Percentiles rank a stretch among this genome's conserved stretches.
These are phyloP conservation scores for Panzeria rudis DNA, from an alignment of 2,888 invertebrate genomes.

Conservation along the genomic window DNA sequence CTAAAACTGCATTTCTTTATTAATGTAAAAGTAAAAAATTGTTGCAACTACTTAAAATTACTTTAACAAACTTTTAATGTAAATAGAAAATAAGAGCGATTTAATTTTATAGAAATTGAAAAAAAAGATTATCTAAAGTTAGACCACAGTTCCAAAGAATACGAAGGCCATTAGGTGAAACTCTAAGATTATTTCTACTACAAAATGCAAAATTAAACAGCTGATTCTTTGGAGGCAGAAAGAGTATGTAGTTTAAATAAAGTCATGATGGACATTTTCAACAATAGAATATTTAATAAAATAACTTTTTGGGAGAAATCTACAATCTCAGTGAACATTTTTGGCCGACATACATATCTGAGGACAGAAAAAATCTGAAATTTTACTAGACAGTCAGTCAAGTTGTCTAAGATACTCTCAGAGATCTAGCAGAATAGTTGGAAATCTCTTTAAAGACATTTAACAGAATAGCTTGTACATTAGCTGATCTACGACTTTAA, in stretches of 20 bases:
- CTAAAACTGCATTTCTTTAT: constrained; percentile 16
- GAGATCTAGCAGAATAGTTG: too few species aligned
- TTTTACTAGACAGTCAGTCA: too few species aligned
- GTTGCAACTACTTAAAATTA: constrained; percentile 59
- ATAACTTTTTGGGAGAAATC: too few species aligned
- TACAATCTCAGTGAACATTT: too few species aligned
- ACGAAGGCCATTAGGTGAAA: constrained; percentile 49
- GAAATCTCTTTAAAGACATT: too few species aligned
- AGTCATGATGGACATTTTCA: neutral
- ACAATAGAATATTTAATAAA: neutral
- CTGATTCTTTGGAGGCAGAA: constrained; percentile 11
- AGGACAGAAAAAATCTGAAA: too few species aligned
- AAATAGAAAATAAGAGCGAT: constrained; percentile 26
- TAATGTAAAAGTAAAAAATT: constrained; percentile 42
- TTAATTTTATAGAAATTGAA: constrained; percentile 10
- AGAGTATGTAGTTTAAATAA: neutral
- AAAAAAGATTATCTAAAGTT: neutral
- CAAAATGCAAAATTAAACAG: constrained; percentile 15
- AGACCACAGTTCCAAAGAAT: constrained; percentile 35
- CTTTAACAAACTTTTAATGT: constrained; percentile 53
- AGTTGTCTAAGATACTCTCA: too few species aligned
- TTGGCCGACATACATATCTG: too few species aligned
- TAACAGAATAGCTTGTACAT: too few species aligned
- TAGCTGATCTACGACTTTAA: too few species aligned
- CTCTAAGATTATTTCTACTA: constrained; percentile 42